Evolutionary conservation across 2,113 vertebrate genomes (phyloP).

Genomic region (Brachypteracias leptosomus): DNA sequence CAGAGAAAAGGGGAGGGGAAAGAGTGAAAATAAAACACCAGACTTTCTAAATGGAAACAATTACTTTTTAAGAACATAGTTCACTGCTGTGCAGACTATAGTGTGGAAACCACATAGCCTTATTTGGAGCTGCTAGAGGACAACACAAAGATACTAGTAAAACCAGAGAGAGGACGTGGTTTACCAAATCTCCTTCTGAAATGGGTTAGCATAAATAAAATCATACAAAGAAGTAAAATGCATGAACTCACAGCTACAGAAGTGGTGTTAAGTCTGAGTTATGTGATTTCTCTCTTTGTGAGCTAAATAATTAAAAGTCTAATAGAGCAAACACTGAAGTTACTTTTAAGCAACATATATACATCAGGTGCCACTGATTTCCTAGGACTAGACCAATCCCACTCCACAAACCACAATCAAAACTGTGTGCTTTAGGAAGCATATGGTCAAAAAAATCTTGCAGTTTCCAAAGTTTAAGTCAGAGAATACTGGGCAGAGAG

Average conservation of each 20-base stretch:
- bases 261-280: background rate
- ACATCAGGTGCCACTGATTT: background rate
- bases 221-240: background rate
- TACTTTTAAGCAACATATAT: background rate
- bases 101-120: background rate
- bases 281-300: background rate
- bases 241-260: background rate
- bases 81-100: background rate
- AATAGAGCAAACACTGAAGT: background rate
- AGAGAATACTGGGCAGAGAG: background rate
- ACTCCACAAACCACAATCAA: background rate
- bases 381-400: background rate
- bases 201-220: background rate
- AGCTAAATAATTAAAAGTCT: background rate
- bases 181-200: background rate
- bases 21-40: conserved; percentile 57
- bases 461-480: background rate
- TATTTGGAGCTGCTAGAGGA: background rate
- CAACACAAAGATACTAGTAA: background rate
- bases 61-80: background rate
- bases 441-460: background rate
- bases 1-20: conserved; percentile 25
- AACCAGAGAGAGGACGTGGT: background rate
- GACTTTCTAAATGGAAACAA: conserved; percentile 17
- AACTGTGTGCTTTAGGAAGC: background rate